Conservation (phyloP, 1,140 invertebrate species). For the Lepidotrigona ventralis region DNA sequence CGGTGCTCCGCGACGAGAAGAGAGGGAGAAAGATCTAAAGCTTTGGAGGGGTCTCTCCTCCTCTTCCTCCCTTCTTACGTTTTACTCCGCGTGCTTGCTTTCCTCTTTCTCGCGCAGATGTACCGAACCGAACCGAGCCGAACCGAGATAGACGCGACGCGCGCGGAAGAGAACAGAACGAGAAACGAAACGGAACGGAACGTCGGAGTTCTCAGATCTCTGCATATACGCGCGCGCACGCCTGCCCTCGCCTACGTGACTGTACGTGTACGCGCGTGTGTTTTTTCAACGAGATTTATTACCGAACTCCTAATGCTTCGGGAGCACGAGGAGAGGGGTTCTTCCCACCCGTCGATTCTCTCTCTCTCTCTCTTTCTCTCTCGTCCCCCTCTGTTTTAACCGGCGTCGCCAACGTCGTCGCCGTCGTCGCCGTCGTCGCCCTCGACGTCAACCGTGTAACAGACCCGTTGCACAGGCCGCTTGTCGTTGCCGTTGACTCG, state of each 20-base stretch:
- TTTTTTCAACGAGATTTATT: slow-evolving; percentile 80
- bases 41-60: slow-evolving; percentile 25
- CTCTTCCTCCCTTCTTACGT: slow-evolving; percentile 9
- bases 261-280: slow-evolving; percentile 63
- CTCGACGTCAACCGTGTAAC: neutral
- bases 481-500: neutral
- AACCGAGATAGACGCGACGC: slow-evolving; percentile 18
- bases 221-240: slow-evolving; percentile 32
- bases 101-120: slow-evolving; percentile 62
- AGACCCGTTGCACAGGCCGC: neutral
- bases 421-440: neutral
- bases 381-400: slow-evolving; percentile 20
- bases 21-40: slow-evolving; percentile 55
- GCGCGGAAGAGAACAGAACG: slow-evolving; percentile 65
- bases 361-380: neutral
- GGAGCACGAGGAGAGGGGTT: slow-evolving; percentile 56
- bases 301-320: slow-evolving; percentile 76
- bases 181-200: slow-evolving; percentile 51
- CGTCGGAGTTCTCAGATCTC: slow-evolving; percentile 51
- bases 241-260: slow-evolving; percentile 26
- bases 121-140: slow-evolving; percentile 33
- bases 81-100: slow-evolving; percentile 16
- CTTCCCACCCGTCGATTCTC: slow-evolving; percentile 31
- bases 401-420: slow-evolving; percentile 32
- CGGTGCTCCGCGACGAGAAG: slow-evolving; percentile 36